Evolutionary conservation across 2,888 invertebrate genomes (phyloP), one percentile per base, ranked within the genome.

Genomic region (Cremastobaeus sp.): DNA sequence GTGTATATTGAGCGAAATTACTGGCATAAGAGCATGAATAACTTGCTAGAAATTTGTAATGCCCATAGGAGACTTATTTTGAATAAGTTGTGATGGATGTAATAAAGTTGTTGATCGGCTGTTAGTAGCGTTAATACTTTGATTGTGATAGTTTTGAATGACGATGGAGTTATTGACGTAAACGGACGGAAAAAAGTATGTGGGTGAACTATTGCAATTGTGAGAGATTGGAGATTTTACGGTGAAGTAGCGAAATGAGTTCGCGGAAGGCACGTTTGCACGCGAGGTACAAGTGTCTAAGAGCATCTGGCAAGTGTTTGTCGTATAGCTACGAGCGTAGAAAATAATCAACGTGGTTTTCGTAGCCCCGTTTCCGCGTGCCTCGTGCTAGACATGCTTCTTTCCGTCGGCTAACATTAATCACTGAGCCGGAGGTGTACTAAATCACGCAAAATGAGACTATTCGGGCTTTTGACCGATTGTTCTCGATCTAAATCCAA

Each of bases 331-430:
- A 45, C 35, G 55, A 43, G 52, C 50, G 37, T 39, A 48, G 68
- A 68, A 74, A 74, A 68, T 69, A 74, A 74, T 74, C 73, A 64
- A 15, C 62, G 62, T 39, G 64, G 62, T 69, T 69, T 74, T 57
- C 55, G 41, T 54, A 64, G 59, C 55, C 45, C 50, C 48, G 14
- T 55, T 68, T 68, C 73, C 57, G 68, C 62, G 73, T 62, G 55
- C 50, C 62, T 62, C 60, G 55, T 50, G 52, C 48, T 74, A 69
- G 60, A 69, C 59, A 69, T 65, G 64, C 59, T 64, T 64, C 59
- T 64, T 64, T 45, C 32, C 45, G 68, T 47, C 52, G 41, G 45
- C 68, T 35, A 15, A 68, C 45, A 69, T 74, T 69, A 69, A 69
- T 64, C 59, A 64, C 52, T 54, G 14, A 52, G 52, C 30, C 74